These are phyloP conservation scores for Prosopocoilus inquinatus DNA, from an alignment of 2,888 invertebrate species.

Conservation along the genomic window DNA sequence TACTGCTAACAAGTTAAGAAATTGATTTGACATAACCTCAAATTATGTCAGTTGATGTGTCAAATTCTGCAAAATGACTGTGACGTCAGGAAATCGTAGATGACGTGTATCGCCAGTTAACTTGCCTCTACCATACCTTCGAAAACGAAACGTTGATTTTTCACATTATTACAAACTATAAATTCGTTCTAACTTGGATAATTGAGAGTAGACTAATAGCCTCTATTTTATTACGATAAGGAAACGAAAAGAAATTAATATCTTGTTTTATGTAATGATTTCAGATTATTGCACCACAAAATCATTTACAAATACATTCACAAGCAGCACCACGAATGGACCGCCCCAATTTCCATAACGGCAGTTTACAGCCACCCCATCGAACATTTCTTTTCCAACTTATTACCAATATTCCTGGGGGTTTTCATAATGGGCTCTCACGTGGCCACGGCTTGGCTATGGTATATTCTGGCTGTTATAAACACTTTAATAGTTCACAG, in stretches of 20 bases:
- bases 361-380: constrained; percentile 79
- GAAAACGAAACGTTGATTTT: no score
- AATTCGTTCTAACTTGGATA: no score
- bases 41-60: no score
- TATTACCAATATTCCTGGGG: constrained; percentile 74
- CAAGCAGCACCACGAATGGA: constrained; percentile 87
- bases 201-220: no score
- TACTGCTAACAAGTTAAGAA: no score
- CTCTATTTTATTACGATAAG: no score
- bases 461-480: constrained; percentile 75
- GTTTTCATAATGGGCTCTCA: constrained; percentile 73
- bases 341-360: constrained; percentile 80
- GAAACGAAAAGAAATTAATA: background rate
- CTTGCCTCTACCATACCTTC: no score
- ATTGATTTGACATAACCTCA: no score
- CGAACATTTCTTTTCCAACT: constrained; percentile 73
- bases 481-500: constrained; percentile 80
- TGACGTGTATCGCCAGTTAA: no score
- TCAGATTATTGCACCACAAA: constrained; percentile 70
- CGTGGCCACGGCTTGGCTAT: constrained; percentile 74
- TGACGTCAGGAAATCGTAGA: no score
- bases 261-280: background rate
- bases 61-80: no score
- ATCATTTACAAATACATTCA: constrained; percentile 77
- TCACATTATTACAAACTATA: no score